A percentile compares a stretch with the other conserved stretches of the same genome.
These are phyloP conservation scores for Teleiodes luculella DNA, from an alignment of 2,888 invertebrate genomes.

Conservation along the genomic window DNA sequence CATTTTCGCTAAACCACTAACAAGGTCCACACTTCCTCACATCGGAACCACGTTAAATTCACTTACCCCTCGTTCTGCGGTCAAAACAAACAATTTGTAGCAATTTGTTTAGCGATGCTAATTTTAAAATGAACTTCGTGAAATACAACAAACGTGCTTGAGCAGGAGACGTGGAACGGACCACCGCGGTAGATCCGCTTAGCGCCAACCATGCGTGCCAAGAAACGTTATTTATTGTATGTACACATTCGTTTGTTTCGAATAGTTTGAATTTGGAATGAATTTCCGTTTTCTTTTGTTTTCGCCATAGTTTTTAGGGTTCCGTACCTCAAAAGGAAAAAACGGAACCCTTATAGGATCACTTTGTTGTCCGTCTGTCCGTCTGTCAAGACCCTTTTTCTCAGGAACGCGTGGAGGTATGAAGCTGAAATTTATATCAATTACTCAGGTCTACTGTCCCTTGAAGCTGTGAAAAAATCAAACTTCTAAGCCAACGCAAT, in stretches of 20 bases:
- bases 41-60: neutral
- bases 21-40: neutral
- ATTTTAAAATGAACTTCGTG: constrained; percentile 75
- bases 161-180: constrained; percentile 30
- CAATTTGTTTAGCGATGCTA: constrained; percentile 69
- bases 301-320: too few relatives aligned
- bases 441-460: too few relatives aligned
- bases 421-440: too few relatives aligned
- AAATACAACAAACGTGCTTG: constrained; percentile 72
- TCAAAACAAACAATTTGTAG: constrained; percentile 54
- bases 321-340: too few relatives aligned
- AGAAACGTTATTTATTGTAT: constrained; percentile 3
- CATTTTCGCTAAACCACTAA: neutral
- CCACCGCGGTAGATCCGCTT: constrained; percentile 56
- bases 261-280: neutral
- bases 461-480: too few relatives aligned
- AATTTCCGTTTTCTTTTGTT: neutral
- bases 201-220: constrained; percentile 14
- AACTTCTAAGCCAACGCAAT: too few relatives aligned
- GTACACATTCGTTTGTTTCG: neutral
- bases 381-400: too few relatives aligned
- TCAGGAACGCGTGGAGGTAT: too few relatives aligned
- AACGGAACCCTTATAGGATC: too few relatives aligned
- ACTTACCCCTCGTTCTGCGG: constrained; percentile 19
- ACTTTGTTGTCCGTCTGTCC: too few relatives aligned